Base-by-base conservation (phyloP, 2,113 vertebrate species). In the Apteryx owenii region DNA sequence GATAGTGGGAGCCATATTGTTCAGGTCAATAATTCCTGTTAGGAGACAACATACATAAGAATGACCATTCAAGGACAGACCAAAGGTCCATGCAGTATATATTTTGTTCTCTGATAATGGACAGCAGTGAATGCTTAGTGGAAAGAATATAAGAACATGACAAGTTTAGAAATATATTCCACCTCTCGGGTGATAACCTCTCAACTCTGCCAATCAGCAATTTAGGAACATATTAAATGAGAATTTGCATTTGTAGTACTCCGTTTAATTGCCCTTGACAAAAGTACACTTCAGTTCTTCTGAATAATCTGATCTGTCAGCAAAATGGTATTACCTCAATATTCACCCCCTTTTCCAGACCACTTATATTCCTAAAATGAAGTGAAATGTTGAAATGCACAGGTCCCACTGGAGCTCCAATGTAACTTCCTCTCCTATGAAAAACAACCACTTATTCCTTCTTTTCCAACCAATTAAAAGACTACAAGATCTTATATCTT, bases 1-100 rank as follows among this genome's bases (percentile, higher is more conserved):
- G 98, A 99, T 99, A 96, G 99, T 98, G 97, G 99, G 99, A 97
- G 99, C 99, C 99, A 99, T 99, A 97, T 99, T 99, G 98, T 99
- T 99, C 98, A 99, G 98, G 98, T 99, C 99, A 98, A 99, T 99
- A 96, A 99, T 99, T 98, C 99, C 99, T 99, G 98, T 98, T 98
- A 98, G 98, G 97, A 99, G 98, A 98, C 23, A 56, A 93, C 72
- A 88, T 38, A 9, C 0, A 0, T 87, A 42, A 96, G 64, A 85
- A 91, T 4, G 12, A 66, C 26, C 36, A 48, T 56, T 72, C 48
- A 70, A 40, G 75, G 31, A 61, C 21, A 60, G 51, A 76, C 7
- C 36, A 46, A 16, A 7, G 7, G 9, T 33, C 61, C 22, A 66
- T n/a, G 56, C 3, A 15, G 42, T 19, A 66, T 22, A 22, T 17